Evolutionary conservation across 2,888 invertebrate species (phyloP).

Genomic region (Drepanosiphum platanoidis): DNA sequence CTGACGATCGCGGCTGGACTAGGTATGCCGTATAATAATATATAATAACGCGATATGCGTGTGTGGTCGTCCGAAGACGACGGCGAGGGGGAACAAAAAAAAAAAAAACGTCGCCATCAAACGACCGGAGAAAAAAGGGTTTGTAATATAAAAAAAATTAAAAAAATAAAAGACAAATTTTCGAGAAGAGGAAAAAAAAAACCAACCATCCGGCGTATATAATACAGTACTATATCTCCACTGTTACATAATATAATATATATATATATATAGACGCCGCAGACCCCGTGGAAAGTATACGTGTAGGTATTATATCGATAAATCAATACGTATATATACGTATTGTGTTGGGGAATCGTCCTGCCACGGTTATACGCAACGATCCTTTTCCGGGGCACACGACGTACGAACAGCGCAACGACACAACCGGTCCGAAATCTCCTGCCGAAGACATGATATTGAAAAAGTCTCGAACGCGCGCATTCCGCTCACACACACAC

Average conservation of each 20-base stretch:
- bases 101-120: not conserved
- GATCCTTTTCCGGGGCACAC: slow-evolving; percentile 8
- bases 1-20: not conserved
- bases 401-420: not conserved
- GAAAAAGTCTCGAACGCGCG: slow-evolving; percentile 32
- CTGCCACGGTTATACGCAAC: not conserved
- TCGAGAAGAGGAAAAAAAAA: slow-evolving; percentile 28
- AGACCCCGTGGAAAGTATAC: not conserved
- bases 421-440: slow-evolving; percentile 46
- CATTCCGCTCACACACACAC: slow-evolving; percentile 37
- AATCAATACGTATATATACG: not conserved
- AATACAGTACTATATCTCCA: no score
- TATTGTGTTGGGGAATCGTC: not conserved
- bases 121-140: not conserved
- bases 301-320: not conserved
- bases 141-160: not conserved
- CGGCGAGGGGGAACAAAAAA: not conserved
- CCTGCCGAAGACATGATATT: slow-evolving; percentile 11
- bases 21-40: not conserved
- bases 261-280: no score
- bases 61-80: slow-evolving; percentile 6
- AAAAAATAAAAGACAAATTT: slow-evolving; percentile 23
- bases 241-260: no score
- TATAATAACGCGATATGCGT: slow-evolving; percentile 2
- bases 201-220: not conserved